Conservation (phyloP, 2,888 invertebrate genomes). For the Hirtodrosophila cameraria region DNA sequence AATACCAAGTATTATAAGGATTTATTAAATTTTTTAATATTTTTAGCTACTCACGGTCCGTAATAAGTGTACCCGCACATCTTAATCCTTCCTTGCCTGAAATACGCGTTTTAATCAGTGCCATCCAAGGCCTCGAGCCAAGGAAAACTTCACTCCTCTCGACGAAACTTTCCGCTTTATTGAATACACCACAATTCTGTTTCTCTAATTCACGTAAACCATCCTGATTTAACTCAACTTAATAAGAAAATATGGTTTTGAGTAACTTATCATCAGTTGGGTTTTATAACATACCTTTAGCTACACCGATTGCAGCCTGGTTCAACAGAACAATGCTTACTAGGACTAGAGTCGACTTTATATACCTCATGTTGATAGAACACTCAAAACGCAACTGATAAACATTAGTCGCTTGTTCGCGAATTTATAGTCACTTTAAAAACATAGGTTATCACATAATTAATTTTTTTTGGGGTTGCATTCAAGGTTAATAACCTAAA, state of each 20-base stretch:
- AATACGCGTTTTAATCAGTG: background rate
- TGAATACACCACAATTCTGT: slow-evolving; percentile 15
- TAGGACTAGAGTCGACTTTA: background rate
- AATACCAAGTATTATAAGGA: background rate
- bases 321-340: background rate
- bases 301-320: background rate
- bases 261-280: background rate
- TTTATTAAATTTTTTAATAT: no score
- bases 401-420: background rate
- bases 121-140: slow-evolving; percentile 21
- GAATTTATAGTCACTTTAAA: slow-evolving; percentile 17
- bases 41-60: slow-evolving; percentile 13
- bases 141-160: background rate
- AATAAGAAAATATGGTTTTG: background rate
- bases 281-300: background rate
- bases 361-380: slow-evolving; percentile 3
- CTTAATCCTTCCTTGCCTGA: background rate
- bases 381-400: background rate
- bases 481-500: no score
- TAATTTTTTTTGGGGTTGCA: no score
- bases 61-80: slow-evolving; percentile 13
- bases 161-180: background rate
- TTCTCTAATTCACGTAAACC: slow-evolving; percentile 10
- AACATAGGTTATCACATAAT: no score
- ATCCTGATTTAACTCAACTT: slow-evolving; percentile 5